Evolutionary conservation across 1,140 invertebrate species (phyloP).

Genomic region (Aphidius gifuensis): DNA sequence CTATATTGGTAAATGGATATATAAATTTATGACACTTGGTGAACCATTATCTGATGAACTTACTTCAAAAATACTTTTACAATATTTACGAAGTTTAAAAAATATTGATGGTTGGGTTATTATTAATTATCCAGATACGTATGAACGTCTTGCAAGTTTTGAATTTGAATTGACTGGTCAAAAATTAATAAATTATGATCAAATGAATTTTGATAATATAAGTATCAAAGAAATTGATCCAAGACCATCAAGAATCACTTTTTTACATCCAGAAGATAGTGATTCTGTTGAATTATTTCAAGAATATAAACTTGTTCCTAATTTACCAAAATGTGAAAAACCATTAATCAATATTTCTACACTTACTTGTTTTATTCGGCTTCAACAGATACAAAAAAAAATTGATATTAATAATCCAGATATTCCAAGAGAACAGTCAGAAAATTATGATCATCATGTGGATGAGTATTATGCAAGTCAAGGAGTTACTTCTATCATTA

Average conservation of each 20-base stretch:
- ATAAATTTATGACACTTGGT: slow-evolving; percentile 56
- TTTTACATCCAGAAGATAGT: slow-evolving; percentile 42
- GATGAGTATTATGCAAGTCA: slow-evolving; percentile 59
- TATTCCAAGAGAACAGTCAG: slow-evolving; percentile 45
- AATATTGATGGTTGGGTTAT: slow-evolving; percentile 60
- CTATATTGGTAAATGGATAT: slow-evolving; percentile 57
- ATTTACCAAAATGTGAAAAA: slow-evolving; percentile 39
- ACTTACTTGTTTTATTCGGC: slow-evolving; percentile 57
- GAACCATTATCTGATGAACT: slow-evolving; percentile 57
- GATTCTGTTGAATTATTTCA: slow-evolving; percentile 32
- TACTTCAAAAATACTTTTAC: slow-evolving; percentile 57
- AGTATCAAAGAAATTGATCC: slow-evolving; percentile 52
- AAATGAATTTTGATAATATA: slow-evolving; percentile 38
- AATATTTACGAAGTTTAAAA: slow-evolving; percentile 57
- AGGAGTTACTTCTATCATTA: slow-evolving; percentile 58
- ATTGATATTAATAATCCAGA: slow-evolving; percentile 27
- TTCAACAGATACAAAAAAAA: slow-evolving; percentile 45
- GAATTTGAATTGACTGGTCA: slow-evolving; percentile 55
- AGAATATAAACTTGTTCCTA: slow-evolving; percentile 51
- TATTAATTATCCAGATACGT: slow-evolving; percentile 61
- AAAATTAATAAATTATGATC: slow-evolving; percentile 36
- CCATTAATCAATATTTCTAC: slow-evolving; percentile 9
- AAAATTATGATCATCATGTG: slow-evolving; percentile 51
- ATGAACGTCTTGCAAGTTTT: slow-evolving; percentile 57
- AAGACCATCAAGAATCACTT: slow-evolving; percentile 40